These are phyloP conservation scores for Heliocidaris erythrogramma DNA, from an alignment of 35 echinoderm and acorn worm species.

Conservation along the genomic window DNA sequence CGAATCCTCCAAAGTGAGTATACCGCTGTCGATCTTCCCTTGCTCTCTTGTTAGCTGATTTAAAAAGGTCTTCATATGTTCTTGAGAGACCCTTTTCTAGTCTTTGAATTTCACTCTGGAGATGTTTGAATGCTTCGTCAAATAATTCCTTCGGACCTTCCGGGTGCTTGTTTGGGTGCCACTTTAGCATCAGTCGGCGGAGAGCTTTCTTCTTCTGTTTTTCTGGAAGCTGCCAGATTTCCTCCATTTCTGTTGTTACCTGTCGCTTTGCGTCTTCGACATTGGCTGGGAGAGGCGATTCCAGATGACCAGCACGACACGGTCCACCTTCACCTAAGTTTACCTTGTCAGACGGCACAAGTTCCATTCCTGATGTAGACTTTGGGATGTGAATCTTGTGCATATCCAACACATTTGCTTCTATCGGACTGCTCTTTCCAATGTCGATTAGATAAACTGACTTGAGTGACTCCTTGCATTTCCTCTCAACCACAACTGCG, in stretches of 20 bases:
- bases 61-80: slow-evolving; percentile 11
- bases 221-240: slow-evolving; percentile 48
- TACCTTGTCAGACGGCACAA: not conserved
- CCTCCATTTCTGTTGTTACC: slow-evolving; percentile 25
- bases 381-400: slow-evolving; percentile 57
- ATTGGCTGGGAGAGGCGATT: slow-evolving; percentile 17
- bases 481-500: not conserved
- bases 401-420: slow-evolving; percentile 36
- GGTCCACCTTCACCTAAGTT: not conserved
- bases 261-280: slow-evolving; percentile 27
- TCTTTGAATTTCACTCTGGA: slow-evolving; percentile 45
- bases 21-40: not conserved
- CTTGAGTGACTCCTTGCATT: not conserved
- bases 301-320: not conserved
- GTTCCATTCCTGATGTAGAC: not conserved
- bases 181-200: slow-evolving; percentile 38
- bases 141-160: slow-evolving; percentile 12
- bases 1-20: slow-evolving; percentile 29
- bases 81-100: slow-evolving; percentile 21
- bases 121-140: slow-evolving; percentile 59
- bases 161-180: slow-evolving; percentile 69
- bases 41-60: not conserved
- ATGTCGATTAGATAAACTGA: slow-evolving; percentile 32
- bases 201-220: slow-evolving; percentile 41
- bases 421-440: slow-evolving; percentile 24